Evolutionary conservation across 2,888 invertebrate species (phyloP).

Genomic region (Agrochola lota): DNA sequence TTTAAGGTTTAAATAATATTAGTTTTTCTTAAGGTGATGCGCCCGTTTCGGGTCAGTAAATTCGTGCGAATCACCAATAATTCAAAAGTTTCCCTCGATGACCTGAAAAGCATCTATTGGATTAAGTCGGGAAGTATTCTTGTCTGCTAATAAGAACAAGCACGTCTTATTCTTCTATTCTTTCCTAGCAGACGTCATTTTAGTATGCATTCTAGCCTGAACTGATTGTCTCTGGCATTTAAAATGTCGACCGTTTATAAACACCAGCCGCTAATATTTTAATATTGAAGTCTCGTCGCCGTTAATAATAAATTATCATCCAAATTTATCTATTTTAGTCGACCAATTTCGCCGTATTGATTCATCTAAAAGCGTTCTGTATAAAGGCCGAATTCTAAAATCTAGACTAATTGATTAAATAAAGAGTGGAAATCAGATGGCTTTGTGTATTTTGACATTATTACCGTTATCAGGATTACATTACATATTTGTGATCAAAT

Average conservation of each 20-base stretch:
- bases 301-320: constrained; percentile 1
- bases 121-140: neutral
- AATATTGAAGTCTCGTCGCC: no score
- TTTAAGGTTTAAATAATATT: no score
- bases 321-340: constrained; percentile 33
- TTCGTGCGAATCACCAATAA: no score
- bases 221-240: no score
- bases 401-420: constrained; percentile 26
- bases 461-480: neutral
- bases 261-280: no score
- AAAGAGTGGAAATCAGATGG: neutral
- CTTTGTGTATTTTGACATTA: neutral
- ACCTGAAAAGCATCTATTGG: neutral
- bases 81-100: no score
- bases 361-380: constrained; percentile 28
- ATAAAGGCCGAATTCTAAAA: constrained; percentile 22
- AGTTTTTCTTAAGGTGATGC: no score
- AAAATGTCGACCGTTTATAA: no score
- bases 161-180: no score
- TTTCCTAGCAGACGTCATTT: no score
- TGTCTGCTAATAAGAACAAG: neutral
- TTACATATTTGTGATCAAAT: neutral
- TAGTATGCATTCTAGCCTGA: no score
- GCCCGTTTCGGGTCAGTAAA: no score
- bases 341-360: constrained; percentile 46